Percentiles rank a stretch among this genome's conserved stretches.
Conservation (phyloP, 2,797 vertebrate genomes). For the Pampus argenteus region DNA sequence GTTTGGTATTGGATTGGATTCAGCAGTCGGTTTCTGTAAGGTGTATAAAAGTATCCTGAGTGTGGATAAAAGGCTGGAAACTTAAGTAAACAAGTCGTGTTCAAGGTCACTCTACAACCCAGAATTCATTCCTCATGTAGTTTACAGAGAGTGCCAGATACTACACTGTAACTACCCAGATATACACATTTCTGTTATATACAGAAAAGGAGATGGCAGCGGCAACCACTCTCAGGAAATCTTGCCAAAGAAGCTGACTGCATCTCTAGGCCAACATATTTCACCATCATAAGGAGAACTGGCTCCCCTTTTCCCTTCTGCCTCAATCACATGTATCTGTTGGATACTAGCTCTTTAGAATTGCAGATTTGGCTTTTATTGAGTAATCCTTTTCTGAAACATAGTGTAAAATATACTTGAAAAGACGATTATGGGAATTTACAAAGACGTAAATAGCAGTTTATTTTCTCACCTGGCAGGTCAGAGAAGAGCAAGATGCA, state of each 20-base stretch:
- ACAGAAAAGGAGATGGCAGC: conserved; percentile 68
- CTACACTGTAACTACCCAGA: conserved; percentile 54
- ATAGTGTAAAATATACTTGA: background rate
- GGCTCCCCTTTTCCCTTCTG: conserved; percentile 42
- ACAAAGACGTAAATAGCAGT: background rate
- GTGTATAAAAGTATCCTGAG: conserved; percentile 35
- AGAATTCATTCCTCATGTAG: conserved; percentile 67
- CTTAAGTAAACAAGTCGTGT: conserved; percentile 69
- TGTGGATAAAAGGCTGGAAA: conserved; percentile 54
- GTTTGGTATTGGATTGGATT: conserved; percentile 18
- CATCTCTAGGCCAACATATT: conserved; percentile 76
- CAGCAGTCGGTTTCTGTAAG: conserved; percentile 22
- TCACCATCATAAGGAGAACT: conserved; percentile 85
- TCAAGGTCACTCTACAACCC: conserved; percentile 58
- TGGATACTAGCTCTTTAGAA: conserved; percentile 21
- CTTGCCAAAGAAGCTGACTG: conserved; percentile 65
- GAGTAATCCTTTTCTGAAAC: background rate
- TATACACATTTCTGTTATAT: conserved; percentile 71
- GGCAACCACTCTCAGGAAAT: conserved; percentile 37
- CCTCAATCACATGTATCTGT: conserved; percentile 65
- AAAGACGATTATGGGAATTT: background rate
- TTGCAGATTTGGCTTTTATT: conserved; percentile 1
- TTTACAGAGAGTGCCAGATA: conserved; percentile 56
- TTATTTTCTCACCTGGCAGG: conserved; percentile 90
- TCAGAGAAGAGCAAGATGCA: conserved; percentile 99